A percentile compares a stretch with the other conserved stretches of the same genome.
These are phyloP conservation scores for Thaleichthys pacificus DNA, from an alignment of 2,797 vertebrate genomes.

Conservation along the genomic window DNA sequence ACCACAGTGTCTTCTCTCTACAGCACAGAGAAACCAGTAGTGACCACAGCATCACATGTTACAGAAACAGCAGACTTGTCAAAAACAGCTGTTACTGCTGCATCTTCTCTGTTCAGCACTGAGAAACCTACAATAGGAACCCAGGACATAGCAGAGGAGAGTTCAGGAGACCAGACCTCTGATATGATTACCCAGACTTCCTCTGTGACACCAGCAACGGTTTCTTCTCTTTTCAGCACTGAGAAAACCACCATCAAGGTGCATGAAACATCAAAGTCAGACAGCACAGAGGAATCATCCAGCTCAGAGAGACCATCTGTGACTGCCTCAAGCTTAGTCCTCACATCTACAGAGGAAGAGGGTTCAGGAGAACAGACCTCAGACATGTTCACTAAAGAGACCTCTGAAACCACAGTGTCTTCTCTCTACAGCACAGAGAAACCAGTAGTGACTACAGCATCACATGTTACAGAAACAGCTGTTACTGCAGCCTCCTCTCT, in stretches of 20 bases:
- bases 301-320: constrained; percentile 1
- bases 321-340: not conserved
- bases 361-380: too few species aligned
- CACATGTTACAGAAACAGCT: too few species aligned
- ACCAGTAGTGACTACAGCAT: not conserved
- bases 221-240: not conserved
- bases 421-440: too few species aligned
- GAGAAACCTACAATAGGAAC: too few species aligned
- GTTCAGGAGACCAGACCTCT: too few species aligned
- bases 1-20: not conserved
- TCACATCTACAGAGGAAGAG: too few species aligned
- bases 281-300: not conserved
- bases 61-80: not conserved
- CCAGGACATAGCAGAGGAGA: too few species aligned
- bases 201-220: not conserved
- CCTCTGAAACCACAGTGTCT: not conserved
- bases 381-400: not conserved
- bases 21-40: not conserved
- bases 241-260: not conserved
- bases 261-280: not conserved
- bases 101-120: constrained; percentile 3
- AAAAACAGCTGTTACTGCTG: not conserved
- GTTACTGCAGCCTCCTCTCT: not conserved
- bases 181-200: not conserved
- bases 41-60: not conserved